Evolutionary conservation across 2,888 invertebrate genomes (phyloP).

Genomic region (Syrphus vitripennis): DNA sequence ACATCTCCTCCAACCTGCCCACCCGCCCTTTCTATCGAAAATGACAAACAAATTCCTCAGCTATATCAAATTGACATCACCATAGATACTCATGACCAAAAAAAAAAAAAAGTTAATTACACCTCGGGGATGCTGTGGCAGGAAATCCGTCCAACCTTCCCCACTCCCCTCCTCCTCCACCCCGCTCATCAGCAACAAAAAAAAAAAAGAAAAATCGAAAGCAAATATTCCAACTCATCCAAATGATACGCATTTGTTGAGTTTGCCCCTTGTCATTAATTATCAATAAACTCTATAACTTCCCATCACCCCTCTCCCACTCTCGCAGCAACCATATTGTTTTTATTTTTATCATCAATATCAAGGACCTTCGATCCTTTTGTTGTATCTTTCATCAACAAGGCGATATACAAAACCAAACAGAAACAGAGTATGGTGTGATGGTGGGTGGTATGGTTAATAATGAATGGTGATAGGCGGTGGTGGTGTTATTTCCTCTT

Average conservation of each 20-base stretch:
- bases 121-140: slow-evolving; percentile 36
- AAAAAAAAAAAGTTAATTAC: slow-evolving; percentile 63
- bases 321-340: not conserved
- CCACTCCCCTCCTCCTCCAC: not conserved
- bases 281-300: slow-evolving; percentile 66
- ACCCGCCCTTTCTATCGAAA: slow-evolving; percentile 7
- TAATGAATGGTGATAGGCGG: not conserved
- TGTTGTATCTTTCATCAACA: slow-evolving; percentile 24
- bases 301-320: not conserved
- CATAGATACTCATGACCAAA: slow-evolving; percentile 23
- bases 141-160: not conserved
- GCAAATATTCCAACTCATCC: slow-evolving; percentile 62
- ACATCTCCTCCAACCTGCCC: slow-evolving; percentile 42
- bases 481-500: not conserved
- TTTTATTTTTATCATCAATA: slow-evolving; percentile 48
- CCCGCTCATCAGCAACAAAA: not conserved
- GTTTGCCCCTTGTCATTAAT: slow-evolving; percentile 65
- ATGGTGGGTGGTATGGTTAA: not conserved
- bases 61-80: slow-evolving; percentile 60
- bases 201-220: not conserved
- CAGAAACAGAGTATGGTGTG: not conserved
- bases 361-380: slow-evolving; percentile 42
- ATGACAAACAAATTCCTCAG: slow-evolving; percentile 57
- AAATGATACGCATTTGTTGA: slow-evolving; percentile 66
- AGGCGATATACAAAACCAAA: slow-evolving; percentile 7